Conservation (phyloP, 2,888 invertebrate species). For the Autographa pulchrina region DNA sequence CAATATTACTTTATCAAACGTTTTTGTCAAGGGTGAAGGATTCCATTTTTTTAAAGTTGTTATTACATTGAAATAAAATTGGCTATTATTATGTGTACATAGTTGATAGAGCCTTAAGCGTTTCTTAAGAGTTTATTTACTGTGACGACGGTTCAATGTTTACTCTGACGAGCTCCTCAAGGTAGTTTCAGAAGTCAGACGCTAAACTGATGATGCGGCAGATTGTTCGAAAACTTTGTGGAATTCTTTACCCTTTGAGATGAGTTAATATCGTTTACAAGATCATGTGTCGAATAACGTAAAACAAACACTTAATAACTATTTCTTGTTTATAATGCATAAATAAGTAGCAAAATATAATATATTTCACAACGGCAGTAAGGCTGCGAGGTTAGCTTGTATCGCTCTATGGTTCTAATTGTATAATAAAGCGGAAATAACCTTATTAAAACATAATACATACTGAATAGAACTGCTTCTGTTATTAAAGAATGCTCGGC, state of each 20-base stretch:
- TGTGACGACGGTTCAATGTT: constrained; percentile 48
- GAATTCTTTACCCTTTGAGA: constrained; percentile 17
- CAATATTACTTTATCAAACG: constrained; percentile 49
- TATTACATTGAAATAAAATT: constrained; percentile 30
- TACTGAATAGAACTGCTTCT: background rate
- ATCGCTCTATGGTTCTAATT: background rate
- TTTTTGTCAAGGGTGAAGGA: constrained; percentile 38
- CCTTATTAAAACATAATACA: background rate
- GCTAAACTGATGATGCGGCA: constrained; percentile 54
- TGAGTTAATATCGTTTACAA: background rate
- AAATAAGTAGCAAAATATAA: background rate
- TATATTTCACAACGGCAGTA: background rate
- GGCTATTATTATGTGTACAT: constrained; percentile 18
- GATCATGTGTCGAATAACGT: background rate
- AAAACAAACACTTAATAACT: background rate
- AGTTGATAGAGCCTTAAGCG: constrained; percentile 26
- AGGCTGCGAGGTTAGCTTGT: background rate
- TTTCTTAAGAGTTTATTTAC: constrained; percentile 40
- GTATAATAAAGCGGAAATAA: background rate
- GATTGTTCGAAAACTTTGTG: constrained; percentile 47
- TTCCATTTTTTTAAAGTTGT: constrained; percentile 36
- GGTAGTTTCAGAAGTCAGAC: constrained; percentile 63
- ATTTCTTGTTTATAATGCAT: background rate
- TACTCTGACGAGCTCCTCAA: constrained; percentile 58
- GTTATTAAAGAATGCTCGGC: background rate